A percentile compares a stretch with the other conserved stretches of the same genome.
These are phyloP conservation scores for Drosophila chauvacae DNA, from an alignment of 1,140 invertebrate species.

Conservation along the genomic window DNA sequence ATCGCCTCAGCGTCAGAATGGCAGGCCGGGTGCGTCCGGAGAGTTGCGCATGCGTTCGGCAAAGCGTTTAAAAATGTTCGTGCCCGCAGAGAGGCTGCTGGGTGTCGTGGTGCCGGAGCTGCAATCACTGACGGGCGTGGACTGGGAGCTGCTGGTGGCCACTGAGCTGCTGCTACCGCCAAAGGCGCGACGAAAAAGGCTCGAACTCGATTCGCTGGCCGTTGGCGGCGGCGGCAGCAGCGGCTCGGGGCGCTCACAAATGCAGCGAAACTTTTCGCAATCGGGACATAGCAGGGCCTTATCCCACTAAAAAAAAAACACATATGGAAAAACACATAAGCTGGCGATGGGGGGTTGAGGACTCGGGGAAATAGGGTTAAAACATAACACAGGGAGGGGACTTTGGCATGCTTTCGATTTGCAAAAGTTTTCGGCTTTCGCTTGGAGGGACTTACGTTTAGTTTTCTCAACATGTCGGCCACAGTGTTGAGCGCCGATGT, in stretches of 20 bases:
- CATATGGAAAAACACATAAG: slow-evolving; percentile 60
- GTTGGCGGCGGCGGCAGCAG: slow-evolving; percentile 32
- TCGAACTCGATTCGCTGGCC: slow-evolving; percentile 58
- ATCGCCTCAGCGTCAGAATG: slow-evolving; percentile 25
- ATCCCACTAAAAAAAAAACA: slow-evolving; percentile 84
- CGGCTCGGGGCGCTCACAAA: slow-evolving; percentile 62
- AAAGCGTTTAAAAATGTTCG: slow-evolving; percentile 82
- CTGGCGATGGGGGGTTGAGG: slow-evolving; percentile 11
- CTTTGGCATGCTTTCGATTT: background rate
- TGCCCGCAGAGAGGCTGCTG: slow-evolving; percentile 65
- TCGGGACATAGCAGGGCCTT: slow-evolving; percentile 80
- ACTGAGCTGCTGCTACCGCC: slow-evolving; percentile 58
- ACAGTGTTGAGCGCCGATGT: slow-evolving; percentile 97
- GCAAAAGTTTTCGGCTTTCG: slow-evolving; percentile 10
- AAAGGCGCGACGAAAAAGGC: slow-evolving; percentile 75
- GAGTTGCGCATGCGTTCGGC: slow-evolving; percentile 75
- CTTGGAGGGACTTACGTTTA: slow-evolving; percentile 89
- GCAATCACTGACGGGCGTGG: slow-evolving; percentile 56
- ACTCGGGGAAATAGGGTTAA: slow-evolving; percentile 7
- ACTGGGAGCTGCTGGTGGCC: slow-evolving; percentile 35
- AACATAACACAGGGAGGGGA: slow-evolving; percentile 6
- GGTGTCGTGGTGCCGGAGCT: slow-evolving; percentile 31
- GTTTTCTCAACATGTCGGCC: slow-evolving; percentile 96
- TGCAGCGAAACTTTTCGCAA: slow-evolving; percentile 83
- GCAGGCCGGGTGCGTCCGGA: slow-evolving; percentile 42